These are phyloP conservation scores for Polypterus bichir DNA, from an alignment of 2,113 vertebrate genomes.

Conservation along the genomic window DNA sequence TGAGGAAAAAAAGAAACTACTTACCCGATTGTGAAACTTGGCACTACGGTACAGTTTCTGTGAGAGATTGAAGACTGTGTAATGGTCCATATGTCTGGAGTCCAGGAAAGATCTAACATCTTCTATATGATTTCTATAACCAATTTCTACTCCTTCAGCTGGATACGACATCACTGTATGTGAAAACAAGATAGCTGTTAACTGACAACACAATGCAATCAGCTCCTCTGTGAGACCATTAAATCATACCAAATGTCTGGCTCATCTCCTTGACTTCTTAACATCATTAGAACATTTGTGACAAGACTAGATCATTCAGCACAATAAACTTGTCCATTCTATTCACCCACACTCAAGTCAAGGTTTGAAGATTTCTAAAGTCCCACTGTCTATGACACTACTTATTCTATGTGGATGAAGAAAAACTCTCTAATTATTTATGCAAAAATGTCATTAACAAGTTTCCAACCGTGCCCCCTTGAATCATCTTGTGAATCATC, in stretches of 20 bases:
- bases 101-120: constrained; percentile 94
- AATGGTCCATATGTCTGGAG: constrained; percentile 89
- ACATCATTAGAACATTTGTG: neutral
- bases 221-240: neutral
- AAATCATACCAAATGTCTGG: neutral
- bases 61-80: constrained; percentile 94
- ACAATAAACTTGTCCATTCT: too few species aligned
- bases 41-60: constrained; percentile 90
- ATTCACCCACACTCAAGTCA: too few species aligned
- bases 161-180: constrained; percentile 90
- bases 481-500: too few species aligned
- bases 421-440: too few species aligned
- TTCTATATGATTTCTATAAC: constrained; percentile 92
- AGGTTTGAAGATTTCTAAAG: too few species aligned
- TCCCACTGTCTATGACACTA: neutral
- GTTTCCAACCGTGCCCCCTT: too few species aligned
- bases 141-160: constrained; percentile 79
- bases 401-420: too few species aligned
- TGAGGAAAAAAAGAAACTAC: constrained; percentile 16
- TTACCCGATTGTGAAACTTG: constrained; percentile 96
- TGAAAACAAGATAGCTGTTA: neutral
- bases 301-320: too few species aligned
- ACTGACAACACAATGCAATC: neutral
- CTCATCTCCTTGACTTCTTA: neutral
- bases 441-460: too few species aligned